A percentile compares a stretch with the other conserved stretches of the same genome.
Conservation (phyloP, 2,113 vertebrate species). For the Paracyprichromis sp. region DNA sequence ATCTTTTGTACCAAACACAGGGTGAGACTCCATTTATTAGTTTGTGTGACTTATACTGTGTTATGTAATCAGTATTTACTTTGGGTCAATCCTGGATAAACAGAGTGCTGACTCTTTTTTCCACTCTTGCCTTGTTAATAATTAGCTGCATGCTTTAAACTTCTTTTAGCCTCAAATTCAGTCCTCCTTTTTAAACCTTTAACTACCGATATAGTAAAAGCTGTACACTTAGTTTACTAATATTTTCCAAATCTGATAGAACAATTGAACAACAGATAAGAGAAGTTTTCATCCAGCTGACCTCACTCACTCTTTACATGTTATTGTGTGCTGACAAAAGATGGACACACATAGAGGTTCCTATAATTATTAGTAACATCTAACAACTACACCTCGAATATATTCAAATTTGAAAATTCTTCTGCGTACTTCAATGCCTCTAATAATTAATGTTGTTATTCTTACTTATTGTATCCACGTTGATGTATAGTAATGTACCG, state of each 20-base stretch:
- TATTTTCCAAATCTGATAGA: not conserved
- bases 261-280: not conserved
- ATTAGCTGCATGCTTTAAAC: not conserved
- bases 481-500: not conserved
- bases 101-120: not conserved
- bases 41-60: not conserved
- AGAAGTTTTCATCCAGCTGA: not conserved
- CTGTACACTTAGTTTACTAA: not conserved
- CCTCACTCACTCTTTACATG: not conserved
- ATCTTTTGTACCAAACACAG: slow-evolving; percentile 95
- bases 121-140: not conserved
- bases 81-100: not conserved
- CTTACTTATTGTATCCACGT: not conserved
- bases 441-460: not conserved
- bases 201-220: not conserved
- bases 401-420: not conserved
- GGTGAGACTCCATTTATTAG: slow-evolving; percentile 67
- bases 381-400: not conserved
- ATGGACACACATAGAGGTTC: not conserved
- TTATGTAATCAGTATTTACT: not conserved
- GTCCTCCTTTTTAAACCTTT: not conserved
- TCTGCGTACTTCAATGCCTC: not conserved
- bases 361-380: not conserved
- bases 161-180: not conserved
- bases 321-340: not conserved